Evolutionary conservation across 2,113 vertebrate species (phyloP), one percentile per base, ranked within the genome.

Genomic region (Uropsilus gracilis): DNA sequence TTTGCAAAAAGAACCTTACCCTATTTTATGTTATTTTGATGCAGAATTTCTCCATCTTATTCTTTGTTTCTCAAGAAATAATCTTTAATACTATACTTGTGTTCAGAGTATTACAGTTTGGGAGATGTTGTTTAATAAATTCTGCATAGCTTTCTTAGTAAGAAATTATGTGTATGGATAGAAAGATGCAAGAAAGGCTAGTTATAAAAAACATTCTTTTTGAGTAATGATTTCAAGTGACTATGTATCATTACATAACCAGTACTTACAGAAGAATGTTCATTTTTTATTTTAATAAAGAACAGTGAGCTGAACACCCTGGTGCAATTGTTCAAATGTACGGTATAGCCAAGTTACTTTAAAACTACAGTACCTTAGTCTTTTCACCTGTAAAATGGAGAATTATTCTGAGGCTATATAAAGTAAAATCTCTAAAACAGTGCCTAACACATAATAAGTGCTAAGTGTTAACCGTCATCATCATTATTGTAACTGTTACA

Each of bases 121-220:
- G 73, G 37, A 72, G 75, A 63, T 46, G 17, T 63, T 89, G n/a
- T 63, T 83, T 73, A 75, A 53, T 68, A 48, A 80, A 73, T 87
- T 84, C 84, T 75, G 37, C 88, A 63, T 75, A 86, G 22, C 61
- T 76, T 77, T 86, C 59, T 57, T 89, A 71, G 37, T 81, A 81
- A 63, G 59, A 89, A 86, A 89, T 61, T 59, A 22, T 76, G 26
- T 96, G 7, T 34, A 50, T 57, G 37, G 26, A 48, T 81, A 73
- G 61, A 42, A 91, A 85, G 37, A 89, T 86, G 17, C n/a, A 69
- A 87, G 77, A 71, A 42, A 90, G 28, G n/a, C 69, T 14, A 73
- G 32, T 87, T 13, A 53, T 61, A 32, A 78, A 55, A 91, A 78
- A 50, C 50, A 3, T 71, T 87, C 10, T 72, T 44, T 90, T 44